Percentiles rank a stretch among this genome's conserved stretches.
phyloP scores from a whole-genome alignment of 2,888 invertebrate genomes.

The Hydraecia micacea region DNA sequence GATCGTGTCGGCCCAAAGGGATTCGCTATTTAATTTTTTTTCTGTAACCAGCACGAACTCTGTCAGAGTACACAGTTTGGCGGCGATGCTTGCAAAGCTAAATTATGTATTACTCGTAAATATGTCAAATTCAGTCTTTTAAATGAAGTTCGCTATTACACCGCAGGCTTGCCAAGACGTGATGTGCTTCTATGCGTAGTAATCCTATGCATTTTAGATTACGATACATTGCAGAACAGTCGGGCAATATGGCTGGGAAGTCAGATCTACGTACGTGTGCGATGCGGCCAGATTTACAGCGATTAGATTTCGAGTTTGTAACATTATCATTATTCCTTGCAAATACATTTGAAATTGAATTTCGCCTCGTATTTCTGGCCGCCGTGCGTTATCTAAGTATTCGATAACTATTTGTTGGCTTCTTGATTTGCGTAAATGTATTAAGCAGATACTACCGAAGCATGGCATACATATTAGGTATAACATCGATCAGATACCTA shows the following conservation, averaged over 20 bases:
- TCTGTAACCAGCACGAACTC: not conserved
- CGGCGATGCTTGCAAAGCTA: not conserved
- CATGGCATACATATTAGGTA: no score
- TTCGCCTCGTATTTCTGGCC: not conserved
- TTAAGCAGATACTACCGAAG: not conserved
- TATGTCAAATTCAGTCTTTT: not conserved
- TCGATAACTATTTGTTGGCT: not conserved
- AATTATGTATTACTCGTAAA: not conserved
- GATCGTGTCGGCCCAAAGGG: not conserved
- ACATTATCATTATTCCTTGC: not conserved
- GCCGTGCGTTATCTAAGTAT: no score
- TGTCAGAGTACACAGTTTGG: not conserved
- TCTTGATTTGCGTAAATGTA: not conserved
- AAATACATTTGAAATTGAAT: not conserved
- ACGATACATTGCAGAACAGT: not conserved
- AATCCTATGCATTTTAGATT: not conserved
- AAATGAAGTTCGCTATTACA: not conserved
- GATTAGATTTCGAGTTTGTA: not conserved
- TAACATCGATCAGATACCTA: no score
- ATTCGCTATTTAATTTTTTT: not conserved
- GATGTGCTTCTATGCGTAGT: not conserved
- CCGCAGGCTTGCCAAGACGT: no score
- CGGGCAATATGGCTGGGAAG: not conserved
- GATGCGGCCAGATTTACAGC: not conserved
- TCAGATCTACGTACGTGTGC: not conserved